These are phyloP conservation scores for Poecile montanus DNA, from an alignment of 2,797 vertebrate genomes.

Conservation along the genomic window DNA sequence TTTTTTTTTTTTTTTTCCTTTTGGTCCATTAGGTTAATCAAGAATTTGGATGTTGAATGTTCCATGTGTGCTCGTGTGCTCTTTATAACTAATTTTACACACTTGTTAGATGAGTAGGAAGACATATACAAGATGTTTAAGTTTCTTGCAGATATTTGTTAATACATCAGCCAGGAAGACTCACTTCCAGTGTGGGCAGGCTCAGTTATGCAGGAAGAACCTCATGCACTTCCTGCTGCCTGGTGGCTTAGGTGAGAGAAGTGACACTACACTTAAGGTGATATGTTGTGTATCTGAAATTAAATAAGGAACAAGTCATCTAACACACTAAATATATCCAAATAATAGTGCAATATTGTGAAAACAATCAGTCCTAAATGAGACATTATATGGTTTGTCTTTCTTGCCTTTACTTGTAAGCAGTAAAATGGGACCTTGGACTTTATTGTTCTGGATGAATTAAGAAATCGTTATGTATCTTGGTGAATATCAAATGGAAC, in stretches of 20 bases:
- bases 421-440: not conserved
- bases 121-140: not conserved
- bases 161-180: not conserved
- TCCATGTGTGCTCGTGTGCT: not conserved
- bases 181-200: not conserved
- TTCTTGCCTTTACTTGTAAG: not conserved
- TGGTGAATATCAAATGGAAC: not conserved
- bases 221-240: not conserved
- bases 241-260: not conserved
- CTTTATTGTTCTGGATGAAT: not conserved
- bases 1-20: not conserved
- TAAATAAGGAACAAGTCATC: not conserved
- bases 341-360: not conserved
- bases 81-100: not conserved
- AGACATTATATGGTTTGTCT: not conserved
- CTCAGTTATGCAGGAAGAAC: not conserved
- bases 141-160: not conserved
- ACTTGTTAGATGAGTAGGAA: not conserved
- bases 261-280: not conserved
- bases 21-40: not conserved
- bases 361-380: not conserved
- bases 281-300: not conserved
- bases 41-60: not conserved
- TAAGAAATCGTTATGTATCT: not conserved
- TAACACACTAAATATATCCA: not conserved